Percentiles rank a stretch among this genome's conserved stretches.
Evolutionary conservation across 1,140 invertebrate species (phyloP).

Genomic region (Neodiprion fabricii): DNA sequence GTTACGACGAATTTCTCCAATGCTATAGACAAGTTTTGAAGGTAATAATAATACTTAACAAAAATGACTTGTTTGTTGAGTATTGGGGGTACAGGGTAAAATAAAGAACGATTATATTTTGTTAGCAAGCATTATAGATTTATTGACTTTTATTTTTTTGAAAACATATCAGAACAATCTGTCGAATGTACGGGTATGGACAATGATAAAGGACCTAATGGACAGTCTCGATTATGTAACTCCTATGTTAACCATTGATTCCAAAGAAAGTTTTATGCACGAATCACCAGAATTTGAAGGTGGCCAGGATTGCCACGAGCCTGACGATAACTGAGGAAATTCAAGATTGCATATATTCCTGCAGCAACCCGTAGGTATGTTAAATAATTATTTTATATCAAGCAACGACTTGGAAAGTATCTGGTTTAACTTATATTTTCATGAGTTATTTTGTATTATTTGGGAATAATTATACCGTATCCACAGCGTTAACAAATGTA

Average conservation of each 20-base stretch:
- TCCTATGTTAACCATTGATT: slow-evolving; percentile 16
- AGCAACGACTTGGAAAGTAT: no score
- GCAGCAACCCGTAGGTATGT: no score
- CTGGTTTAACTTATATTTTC: no score
- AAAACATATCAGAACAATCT: slow-evolving; percentile 41
- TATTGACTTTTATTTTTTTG: slow-evolving; percentile 28
- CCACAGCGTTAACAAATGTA: no score
- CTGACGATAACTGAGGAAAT: neutral
- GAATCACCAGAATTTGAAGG: neutral
- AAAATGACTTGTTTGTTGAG: neutral
- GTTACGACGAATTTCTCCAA: slow-evolving; percentile 44
- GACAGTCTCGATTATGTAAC: slow-evolving; percentile 34
- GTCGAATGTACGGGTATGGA: slow-evolving; percentile 44
- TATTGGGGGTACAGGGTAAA: neutral
- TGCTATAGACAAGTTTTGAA: slow-evolving; percentile 44
- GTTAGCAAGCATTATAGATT: slow-evolving; percentile 7
- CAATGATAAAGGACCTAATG: slow-evolving; percentile 40
- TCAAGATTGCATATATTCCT: no score
- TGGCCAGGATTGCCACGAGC: neutral
- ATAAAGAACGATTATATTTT: neutral
- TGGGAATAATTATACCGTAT: no score
- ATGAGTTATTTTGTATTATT: no score
- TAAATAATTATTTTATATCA: no score
- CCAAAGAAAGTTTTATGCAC: neutral
- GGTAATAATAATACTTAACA: slow-evolving; percentile 27